These are phyloP conservation scores for Aplysina aerophoba DNA, from an alignment of 37 sponge, comb jelly and placozoan genomes.

Conservation along the genomic window DNA sequence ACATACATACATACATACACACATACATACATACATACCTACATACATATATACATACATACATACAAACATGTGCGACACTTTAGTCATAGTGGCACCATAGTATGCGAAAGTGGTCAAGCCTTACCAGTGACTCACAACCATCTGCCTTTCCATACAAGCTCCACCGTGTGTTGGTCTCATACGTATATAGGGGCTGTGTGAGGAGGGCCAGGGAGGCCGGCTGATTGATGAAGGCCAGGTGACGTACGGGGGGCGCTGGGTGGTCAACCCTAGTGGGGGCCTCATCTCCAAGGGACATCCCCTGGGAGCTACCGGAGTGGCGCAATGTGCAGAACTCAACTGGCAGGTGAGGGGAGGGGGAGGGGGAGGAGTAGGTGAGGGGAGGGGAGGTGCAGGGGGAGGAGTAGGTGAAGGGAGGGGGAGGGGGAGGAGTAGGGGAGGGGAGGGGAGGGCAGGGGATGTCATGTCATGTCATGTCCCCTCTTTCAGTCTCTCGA, in stretches of 20 bases:
- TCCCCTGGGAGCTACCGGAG: constrained; percentile 80
- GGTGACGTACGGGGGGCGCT: constrained; percentile 73
- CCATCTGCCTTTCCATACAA: background rate
- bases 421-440: no score
- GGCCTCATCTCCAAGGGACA: constrained; percentile 83
- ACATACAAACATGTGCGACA: no score
- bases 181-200: constrained; percentile 47
- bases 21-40: no score
- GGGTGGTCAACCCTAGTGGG: constrained; percentile 79
- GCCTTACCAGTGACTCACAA: background rate
- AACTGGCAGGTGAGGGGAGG: constrained; percentile 61
- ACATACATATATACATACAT: no score
- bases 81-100: no score
- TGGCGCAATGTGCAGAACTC: constrained; percentile 81
- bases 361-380: no score
- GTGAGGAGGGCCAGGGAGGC: constrained; percentile 68
- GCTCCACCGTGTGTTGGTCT: background rate
- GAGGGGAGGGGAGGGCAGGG: no score
- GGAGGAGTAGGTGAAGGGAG: no score
- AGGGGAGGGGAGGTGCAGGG: no score
- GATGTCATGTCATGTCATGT: no score
- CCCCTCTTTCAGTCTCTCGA: no score
- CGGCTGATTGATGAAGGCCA: constrained; percentile 56
- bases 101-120: background rate
- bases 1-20: no score